These are phyloP conservation scores for Archilochus colubris DNA, from an alignment of 2,113 vertebrate species.

Conservation along the genomic window DNA sequence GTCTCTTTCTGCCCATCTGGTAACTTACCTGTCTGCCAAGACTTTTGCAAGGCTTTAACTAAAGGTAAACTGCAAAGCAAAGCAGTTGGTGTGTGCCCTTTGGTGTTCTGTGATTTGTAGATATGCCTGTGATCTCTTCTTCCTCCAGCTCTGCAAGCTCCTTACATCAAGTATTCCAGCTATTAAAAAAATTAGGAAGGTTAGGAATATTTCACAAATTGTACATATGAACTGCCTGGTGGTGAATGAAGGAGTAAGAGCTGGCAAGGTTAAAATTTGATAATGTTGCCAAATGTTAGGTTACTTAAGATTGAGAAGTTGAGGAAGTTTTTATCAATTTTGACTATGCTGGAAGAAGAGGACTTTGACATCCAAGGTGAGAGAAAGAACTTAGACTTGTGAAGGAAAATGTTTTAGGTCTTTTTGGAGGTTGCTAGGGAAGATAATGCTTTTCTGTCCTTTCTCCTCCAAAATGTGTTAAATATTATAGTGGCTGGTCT, in stretches of 20 bases:
- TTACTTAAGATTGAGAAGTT: conserved; percentile 13
- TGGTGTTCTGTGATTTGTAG: conserved; percentile 33
- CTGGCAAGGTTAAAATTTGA: conserved; percentile 2
- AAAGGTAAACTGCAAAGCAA: conserved; percentile 60
- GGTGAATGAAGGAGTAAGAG: background rate
- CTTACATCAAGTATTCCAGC: background rate
- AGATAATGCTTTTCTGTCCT: background rate
- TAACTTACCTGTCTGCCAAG: conserved; percentile 53
- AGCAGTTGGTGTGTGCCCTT: conserved; percentile 44
- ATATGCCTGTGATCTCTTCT: conserved; percentile 12
- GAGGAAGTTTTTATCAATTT: conserved; percentile 12
- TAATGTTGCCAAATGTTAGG: background rate
- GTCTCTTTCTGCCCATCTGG: conserved; percentile 66
- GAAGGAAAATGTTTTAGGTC: background rate
- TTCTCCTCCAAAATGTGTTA: background rate
- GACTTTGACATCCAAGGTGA: conserved; percentile 43
- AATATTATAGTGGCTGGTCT: background rate
- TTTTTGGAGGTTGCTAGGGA: background rate
- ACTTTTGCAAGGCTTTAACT: conserved; percentile 51
- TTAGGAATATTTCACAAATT: background rate
- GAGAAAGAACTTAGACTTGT: background rate
- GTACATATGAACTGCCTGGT: background rate
- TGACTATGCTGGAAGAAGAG: conserved; percentile 43
- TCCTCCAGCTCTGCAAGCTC: conserved; percentile 3
- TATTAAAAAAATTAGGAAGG: background rate